These are phyloP conservation scores for Scartelaos histophorus DNA, from an alignment of 2,113 vertebrate species.

Conservation along the genomic window DNA sequence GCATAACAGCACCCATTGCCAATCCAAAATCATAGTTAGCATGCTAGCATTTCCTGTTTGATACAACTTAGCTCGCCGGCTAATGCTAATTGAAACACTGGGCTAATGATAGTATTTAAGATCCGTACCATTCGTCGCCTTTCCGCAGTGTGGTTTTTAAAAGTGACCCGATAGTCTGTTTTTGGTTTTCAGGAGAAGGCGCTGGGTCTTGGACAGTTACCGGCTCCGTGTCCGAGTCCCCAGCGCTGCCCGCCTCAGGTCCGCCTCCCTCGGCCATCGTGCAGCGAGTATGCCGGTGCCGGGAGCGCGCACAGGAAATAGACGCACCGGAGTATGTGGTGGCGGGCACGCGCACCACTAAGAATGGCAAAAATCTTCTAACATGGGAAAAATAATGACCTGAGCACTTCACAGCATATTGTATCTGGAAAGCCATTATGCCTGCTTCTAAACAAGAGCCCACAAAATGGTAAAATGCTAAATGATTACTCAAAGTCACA, in stretches of 20 bases:
- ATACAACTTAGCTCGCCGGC: constrained; percentile 43
- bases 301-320: constrained; percentile 60
- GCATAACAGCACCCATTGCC: constrained; percentile 41
- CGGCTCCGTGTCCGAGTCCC: constrained; percentile 79
- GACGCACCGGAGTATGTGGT: constrained; percentile 12
- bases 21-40: constrained; percentile 35
- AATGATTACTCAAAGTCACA: too few species aligned
- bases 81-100: constrained; percentile 18
- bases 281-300: constrained; percentile 70
- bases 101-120: neutral
- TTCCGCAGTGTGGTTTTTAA: constrained; percentile 78
- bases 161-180: constrained; percentile 77
- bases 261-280: constrained; percentile 85
- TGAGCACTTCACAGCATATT: too few species aligned
- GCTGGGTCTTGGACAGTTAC: constrained; percentile 71
- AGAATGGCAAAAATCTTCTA: too few species aligned
- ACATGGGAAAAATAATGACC: too few species aligned
- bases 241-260: constrained; percentile 80
- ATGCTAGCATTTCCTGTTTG: constrained; percentile 61
- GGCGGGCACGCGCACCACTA: neutral
- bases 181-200: constrained; percentile 78
- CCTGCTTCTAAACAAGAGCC: too few species aligned
- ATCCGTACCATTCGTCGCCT: constrained; percentile 80
- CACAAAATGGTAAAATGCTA: too few species aligned
- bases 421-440: too few species aligned